Base-by-base conservation (phyloP, 2,888 invertebrate genomes). In the Slavum lentiscoides region DNA sequence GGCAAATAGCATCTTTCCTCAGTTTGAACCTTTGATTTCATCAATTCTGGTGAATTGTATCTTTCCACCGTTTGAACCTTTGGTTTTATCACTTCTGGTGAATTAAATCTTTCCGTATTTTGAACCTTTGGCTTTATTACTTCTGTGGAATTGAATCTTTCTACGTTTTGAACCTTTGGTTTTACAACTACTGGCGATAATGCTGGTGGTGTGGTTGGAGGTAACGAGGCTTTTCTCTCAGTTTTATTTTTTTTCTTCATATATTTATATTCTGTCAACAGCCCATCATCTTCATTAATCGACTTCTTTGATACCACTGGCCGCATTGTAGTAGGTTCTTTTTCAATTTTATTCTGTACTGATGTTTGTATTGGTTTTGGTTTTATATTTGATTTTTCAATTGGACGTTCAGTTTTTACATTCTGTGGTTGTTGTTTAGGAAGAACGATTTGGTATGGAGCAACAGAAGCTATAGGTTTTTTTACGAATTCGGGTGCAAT, bases 391-490 rank as follows among this genome's bases (percentile, higher is more conserved):
- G n/a, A 58, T 9, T 80, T 80, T 66, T 80, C 80, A 43, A 64
- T 39, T 17, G 43, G 0, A 58, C 80, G 80, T 70, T 80, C 80
- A 1, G 21, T 15, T 43, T 62, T 64, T 43, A 80, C 66, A 37
- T 62, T 59, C 4, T 30, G 30, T 37, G 74, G 9, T 70, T 62
- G 21, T 55, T 80, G 70, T 80, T 80, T 80, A 58, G 80, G 80
- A 72, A 80, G 80, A 80, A 72, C 64, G 64, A 80, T 80, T 72
- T 80, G 80, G 6, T 80, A 80, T 43, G 80, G 80, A 23, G 80
- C 80, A n/a, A 80, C 72, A 72, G 80, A 80, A 64, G 80, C 80
- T 66, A 80, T 72, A 58, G 80, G 80, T 58, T 80, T 80, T 7
- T 72, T 80, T 30, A 64, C n/a, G 1, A 72, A 21, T 55, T 80